These are phyloP conservation scores for Alcedo atthis DNA, from an alignment of 2,797 vertebrate genomes.

Conservation along the genomic window DNA sequence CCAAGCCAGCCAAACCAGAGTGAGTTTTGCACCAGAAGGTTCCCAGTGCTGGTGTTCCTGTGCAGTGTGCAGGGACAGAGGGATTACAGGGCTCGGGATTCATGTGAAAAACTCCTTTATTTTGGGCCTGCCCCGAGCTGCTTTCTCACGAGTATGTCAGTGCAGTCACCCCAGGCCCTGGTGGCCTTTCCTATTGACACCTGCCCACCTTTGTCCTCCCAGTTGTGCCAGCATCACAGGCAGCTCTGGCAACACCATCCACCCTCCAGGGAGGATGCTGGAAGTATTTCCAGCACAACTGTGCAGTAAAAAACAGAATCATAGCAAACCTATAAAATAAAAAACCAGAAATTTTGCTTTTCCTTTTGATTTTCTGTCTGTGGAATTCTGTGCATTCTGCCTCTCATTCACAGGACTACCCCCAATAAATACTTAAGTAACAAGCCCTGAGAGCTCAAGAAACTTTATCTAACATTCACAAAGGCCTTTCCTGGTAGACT, in stretches of 20 bases:
- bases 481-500: neutral
- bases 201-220: neutral
- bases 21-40: neutral
- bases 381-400: neutral
- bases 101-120: rapidly evolving
- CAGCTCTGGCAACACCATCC: neutral
- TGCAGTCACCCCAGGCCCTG: neutral
- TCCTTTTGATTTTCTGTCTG: neutral
- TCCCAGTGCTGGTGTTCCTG: rapidly evolving
- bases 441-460: neutral
- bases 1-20: rapidly evolving
- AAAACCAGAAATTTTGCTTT: too few species aligned
- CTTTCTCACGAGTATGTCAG: neutral
- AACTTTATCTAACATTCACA: neutral
- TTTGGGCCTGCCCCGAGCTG: rapidly evolving
- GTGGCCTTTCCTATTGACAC: neutral
- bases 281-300: neutral
- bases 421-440: neutral
- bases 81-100: neutral
- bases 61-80: rapidly evolving
- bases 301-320: neutral
- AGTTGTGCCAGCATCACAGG: neutral
- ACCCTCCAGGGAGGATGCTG: neutral
- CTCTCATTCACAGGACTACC: neutral
- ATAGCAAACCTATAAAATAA: neutral